Conservation (phyloP, 2,888 invertebrate genomes). For the Meliscaeva auricollis region DNA sequence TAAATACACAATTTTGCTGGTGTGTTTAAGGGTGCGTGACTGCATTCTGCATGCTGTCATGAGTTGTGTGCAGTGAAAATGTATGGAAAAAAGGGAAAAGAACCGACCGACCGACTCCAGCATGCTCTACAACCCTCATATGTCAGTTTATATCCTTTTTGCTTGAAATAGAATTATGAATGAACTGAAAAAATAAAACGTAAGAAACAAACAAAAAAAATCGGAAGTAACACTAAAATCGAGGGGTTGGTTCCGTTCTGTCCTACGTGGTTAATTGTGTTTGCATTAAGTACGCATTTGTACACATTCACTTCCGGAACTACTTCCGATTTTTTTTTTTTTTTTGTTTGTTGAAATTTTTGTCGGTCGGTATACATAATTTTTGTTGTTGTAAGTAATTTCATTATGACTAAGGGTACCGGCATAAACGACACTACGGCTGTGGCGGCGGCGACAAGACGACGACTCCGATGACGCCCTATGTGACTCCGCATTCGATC, state of each 20-base stretch:
- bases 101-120: constrained; percentile 16
- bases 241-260: constrained; percentile 51
- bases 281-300: constrained; percentile 69
- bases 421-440: constrained; percentile 8
- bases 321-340: constrained; percentile 71
- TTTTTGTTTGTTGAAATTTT: constrained; percentile 17
- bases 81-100: neutral
- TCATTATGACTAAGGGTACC: constrained; percentile 66
- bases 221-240: constrained; percentile 70
- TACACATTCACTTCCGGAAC: constrained; percentile 74
- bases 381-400: constrained; percentile 42
- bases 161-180: constrained; percentile 53
- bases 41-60: constrained; percentile 49
- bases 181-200: constrained; percentile 7
- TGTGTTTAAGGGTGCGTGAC: constrained; percentile 73
- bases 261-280: constrained; percentile 71
- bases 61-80: constrained; percentile 41
- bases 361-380: constrained; percentile 17
- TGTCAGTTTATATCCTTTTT: constrained; percentile 49
- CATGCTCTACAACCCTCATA: constrained; percentile 42
- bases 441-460: neutral
- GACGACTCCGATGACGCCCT: constrained; percentile 29
- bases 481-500: constrained; percentile 66
- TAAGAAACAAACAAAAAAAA: constrained; percentile 21
- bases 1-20: constrained; percentile 30